Conservation (phyloP, 2,797 vertebrate species). For the Phalanger gymnotis region DNA sequence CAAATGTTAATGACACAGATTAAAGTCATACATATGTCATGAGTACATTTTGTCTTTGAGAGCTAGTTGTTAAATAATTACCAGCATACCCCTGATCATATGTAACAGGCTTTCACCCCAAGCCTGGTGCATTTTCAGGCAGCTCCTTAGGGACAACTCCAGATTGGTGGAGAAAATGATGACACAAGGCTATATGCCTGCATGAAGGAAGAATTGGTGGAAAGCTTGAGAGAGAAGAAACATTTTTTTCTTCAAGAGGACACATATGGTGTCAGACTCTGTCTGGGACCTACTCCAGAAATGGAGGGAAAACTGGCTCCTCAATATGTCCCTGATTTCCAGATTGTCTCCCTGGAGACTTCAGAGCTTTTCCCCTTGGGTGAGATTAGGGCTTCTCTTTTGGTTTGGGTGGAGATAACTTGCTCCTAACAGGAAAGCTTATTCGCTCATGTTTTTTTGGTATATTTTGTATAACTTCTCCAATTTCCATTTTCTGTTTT, state of each 20-base stretch:
- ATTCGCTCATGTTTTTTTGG: not conserved
- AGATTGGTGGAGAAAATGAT: not conserved
- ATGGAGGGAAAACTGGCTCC: not conserved
- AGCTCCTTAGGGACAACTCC: not conserved
- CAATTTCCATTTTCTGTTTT: not conserved
- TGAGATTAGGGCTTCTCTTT: not conserved
- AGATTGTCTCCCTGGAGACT: not conserved
- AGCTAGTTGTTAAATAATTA: not conserved
- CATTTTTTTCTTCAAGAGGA: not conserved
- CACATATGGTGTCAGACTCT: not conserved
- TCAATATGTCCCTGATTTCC: not conserved
- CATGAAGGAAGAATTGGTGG: not conserved
- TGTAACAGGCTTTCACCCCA: not conserved
- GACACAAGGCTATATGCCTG: not conserved
- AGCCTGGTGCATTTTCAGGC: not conserved
- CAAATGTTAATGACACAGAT: not conserved
- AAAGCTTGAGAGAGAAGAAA: not conserved
- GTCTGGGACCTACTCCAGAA: not conserved
- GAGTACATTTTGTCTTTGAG: not conserved
- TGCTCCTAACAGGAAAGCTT: not conserved
- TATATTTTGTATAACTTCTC: not conserved
- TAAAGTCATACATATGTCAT: not conserved
- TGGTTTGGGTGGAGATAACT: not conserved
- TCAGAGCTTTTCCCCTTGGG: not conserved
- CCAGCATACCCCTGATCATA: not conserved